These are phyloP conservation scores for Tychaedon coryphoeus DNA, from an alignment of 2,113 vertebrate genomes.

Conservation along the genomic window DNA sequence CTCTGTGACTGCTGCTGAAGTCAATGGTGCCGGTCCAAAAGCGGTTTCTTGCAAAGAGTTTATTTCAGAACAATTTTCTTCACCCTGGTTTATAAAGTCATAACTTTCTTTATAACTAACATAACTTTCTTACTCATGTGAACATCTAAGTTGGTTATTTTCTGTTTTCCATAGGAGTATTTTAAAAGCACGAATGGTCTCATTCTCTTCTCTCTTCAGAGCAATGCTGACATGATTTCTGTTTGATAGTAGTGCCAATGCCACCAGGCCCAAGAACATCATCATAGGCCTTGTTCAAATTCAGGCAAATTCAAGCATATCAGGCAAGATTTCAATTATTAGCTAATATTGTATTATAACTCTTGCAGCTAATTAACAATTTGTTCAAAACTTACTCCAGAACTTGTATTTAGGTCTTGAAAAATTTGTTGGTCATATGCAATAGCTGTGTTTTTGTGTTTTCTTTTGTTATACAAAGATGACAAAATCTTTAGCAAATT, in stretches of 20 bases:
- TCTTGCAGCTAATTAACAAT: not conserved
- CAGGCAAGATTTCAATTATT: not conserved
- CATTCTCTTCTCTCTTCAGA: not conserved
- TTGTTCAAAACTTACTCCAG: not conserved
- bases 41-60: not conserved
- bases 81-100: not conserved
- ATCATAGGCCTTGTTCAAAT: not conserved
- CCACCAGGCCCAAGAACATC: not conserved
- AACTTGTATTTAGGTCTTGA: not conserved
- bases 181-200: not conserved
- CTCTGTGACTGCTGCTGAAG: not conserved
- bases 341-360: not conserved
- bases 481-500: slow-evolving; percentile 19
- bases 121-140: not conserved
- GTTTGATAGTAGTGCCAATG: not conserved
- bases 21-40: not conserved
- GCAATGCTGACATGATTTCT: not conserved
- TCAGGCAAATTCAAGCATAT: not conserved
- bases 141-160: not conserved
- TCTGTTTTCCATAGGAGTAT: not conserved
- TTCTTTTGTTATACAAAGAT: not conserved
- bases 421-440: not conserved
- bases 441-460: not conserved
- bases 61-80: not conserved
- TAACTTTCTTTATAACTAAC: not conserved